Evolutionary conservation across 1,140 invertebrate species (phyloP).

Genomic region (Tetraneura akinire): DNA sequence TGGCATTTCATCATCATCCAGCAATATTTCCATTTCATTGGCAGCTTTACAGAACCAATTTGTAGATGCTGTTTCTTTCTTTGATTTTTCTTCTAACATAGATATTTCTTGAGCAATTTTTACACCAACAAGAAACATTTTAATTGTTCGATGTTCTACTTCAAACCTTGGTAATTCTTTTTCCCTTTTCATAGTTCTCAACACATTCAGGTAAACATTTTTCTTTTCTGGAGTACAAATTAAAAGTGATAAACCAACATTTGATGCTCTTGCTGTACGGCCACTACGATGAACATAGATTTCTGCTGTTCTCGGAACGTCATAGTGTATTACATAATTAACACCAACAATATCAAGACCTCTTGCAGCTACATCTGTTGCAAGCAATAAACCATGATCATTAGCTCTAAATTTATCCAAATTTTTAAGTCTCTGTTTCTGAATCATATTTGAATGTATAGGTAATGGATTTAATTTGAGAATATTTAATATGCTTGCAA

Average conservation of each 20-base stretch:
- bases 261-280: slow-evolving; percentile 85
- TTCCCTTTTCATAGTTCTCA: slow-evolving; percentile 77
- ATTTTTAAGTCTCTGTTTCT: slow-evolving; percentile 91
- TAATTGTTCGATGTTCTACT: slow-evolving; percentile 70
- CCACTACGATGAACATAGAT: slow-evolving; percentile 96
- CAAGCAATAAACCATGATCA: slow-evolving; percentile 78
- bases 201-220: slow-evolving; percentile 77
- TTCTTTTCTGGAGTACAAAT: slow-evolving; percentile 88
- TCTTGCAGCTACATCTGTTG: slow-evolving; percentile 96
- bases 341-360: slow-evolving; percentile 94
- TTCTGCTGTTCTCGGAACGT: slow-evolving; percentile 92
- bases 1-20: slow-evolving; percentile 73
- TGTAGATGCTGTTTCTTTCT: slow-evolving; percentile 69
- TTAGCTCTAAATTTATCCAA: slow-evolving; percentile 85
- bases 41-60: slow-evolving; percentile 83
- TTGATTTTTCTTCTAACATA: slow-evolving; percentile 69
- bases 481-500: slow-evolving; percentile 79
- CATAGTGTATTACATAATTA: slow-evolving; percentile 96
- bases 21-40: slow-evolving; percentile 82
- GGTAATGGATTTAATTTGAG: slow-evolving; percentile 78
- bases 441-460: slow-evolving; percentile 93
- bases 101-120: slow-evolving; percentile 79
- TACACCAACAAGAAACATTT: slow-evolving; percentile 71
- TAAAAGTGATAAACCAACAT: slow-evolving; percentile 87
- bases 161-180: slow-evolving; percentile 83